phyloP scores from a whole-genome alignment of 2,113 vertebrate genomes.

The Trachemys scripta region DNA sequence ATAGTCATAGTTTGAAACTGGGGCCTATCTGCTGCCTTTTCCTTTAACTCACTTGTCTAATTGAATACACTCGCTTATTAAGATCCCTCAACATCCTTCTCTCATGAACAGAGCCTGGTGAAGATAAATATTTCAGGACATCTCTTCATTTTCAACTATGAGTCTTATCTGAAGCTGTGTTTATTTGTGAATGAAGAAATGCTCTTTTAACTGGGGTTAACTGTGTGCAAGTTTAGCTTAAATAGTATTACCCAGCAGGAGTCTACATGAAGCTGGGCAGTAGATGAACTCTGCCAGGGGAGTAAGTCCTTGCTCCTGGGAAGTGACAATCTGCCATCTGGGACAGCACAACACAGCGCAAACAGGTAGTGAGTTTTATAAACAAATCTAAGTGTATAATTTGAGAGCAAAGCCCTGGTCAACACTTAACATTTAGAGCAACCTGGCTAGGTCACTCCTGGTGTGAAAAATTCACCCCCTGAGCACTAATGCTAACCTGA shows the following conservation, averaged over 20 bases:
- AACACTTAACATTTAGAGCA: not conserved
- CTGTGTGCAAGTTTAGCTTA: rapidly evolving
- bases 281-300: not conserved
- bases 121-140: not conserved
- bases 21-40: not conserved
- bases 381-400: not conserved
- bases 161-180: not conserved
- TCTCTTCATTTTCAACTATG: not conserved
- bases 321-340: not conserved
- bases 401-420: not conserved
- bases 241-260: not conserved
- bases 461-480: not conserved
- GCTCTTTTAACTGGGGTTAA: rapidly evolving
- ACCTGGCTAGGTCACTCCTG: not conserved
- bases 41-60: not conserved
- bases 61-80: no score
- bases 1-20: not conserved
- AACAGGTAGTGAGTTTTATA: not conserved
- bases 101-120: not conserved
- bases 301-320: not conserved
- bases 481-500: not conserved
- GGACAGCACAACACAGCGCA: not conserved
- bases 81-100: not conserved
- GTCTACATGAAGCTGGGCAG: rapidly evolving
- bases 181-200: not conserved